A percentile compares a stretch with the other conserved stretches of the same genome.
These are phyloP conservation scores for Amiota mariae DNA, from an alignment of 2,888 invertebrate genomes.

Conservation along the genomic window DNA sequence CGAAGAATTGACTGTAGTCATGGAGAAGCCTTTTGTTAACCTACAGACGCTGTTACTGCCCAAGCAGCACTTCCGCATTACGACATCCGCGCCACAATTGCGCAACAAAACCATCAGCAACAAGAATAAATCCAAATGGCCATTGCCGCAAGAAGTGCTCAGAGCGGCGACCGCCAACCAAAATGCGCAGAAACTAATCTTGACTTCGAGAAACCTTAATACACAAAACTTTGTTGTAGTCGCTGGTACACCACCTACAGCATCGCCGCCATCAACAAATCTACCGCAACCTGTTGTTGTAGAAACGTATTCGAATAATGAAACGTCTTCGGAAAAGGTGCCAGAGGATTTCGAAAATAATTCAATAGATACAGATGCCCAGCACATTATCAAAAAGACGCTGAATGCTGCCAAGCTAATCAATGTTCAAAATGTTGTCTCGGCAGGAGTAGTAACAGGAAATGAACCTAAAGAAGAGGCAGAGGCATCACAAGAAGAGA, in stretches of 20 bases:
- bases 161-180: slow-evolving; percentile 46
- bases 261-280: background rate
- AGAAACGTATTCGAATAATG: slow-evolving; percentile 67
- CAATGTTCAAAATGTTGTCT: slow-evolving; percentile 28
- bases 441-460: slow-evolving; percentile 39
- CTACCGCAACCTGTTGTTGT: background rate
- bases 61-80: slow-evolving; percentile 47
- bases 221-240: background rate
- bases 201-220: background rate
- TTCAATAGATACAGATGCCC: slow-evolving; percentile 70
- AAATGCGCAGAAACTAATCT: slow-evolving; percentile 46
- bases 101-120: slow-evolving; percentile 65
- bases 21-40: slow-evolving; percentile 63
- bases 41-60: slow-evolving; percentile 42
- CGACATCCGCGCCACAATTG: slow-evolving; percentile 56
- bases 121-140: slow-evolving; percentile 70
- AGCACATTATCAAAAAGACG: slow-evolving; percentile 44
- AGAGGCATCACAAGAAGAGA: slow-evolving; percentile 36
- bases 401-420: slow-evolving; percentile 30
- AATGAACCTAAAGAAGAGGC: slow-evolving; percentile 21
- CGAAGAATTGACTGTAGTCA: slow-evolving; percentile 64
- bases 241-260: background rate
- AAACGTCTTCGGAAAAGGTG: slow-evolving; percentile 57
- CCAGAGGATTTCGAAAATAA: slow-evolving; percentile 72
- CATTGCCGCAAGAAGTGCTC: slow-evolving; percentile 63